Conservation (phyloP, 2,888 invertebrate genomes). For the Eurois occulta region DNA sequence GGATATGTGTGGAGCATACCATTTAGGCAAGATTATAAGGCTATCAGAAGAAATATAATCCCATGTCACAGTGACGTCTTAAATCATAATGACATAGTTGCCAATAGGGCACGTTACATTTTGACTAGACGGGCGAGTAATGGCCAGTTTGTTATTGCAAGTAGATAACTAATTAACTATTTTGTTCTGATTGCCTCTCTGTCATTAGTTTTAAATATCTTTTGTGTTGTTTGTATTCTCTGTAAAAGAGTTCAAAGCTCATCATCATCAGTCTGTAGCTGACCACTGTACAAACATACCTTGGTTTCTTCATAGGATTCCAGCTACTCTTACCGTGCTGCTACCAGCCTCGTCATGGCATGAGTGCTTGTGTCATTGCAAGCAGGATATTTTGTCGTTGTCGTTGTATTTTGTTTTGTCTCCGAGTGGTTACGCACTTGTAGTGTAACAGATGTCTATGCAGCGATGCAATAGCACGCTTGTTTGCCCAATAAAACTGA, state of each 20-base stretch:
- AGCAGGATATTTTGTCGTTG: neutral
- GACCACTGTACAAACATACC: neutral
- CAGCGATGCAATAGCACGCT: neutral
- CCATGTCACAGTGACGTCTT: neutral
- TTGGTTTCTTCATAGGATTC: neutral
- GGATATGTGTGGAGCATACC: slow-evolving; percentile 24
- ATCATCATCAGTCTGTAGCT: neutral
- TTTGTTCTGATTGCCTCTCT: neutral
- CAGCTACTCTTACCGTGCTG: neutral
- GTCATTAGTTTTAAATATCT: neutral
- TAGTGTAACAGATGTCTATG: neutral
- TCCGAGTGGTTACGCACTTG: neutral
- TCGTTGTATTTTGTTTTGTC: too few relatives aligned
- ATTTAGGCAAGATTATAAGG: neutral
- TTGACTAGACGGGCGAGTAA: neutral
- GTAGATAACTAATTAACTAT: neutral
- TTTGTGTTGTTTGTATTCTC: neutral
- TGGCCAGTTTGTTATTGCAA: neutral
- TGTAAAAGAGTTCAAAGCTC: neutral
- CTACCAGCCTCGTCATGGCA: neutral
- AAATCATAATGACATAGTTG: neutral
- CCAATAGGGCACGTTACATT: neutral
- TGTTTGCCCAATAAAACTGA: neutral
- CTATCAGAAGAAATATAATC: neutral
- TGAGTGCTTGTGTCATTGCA: neutral